These are phyloP conservation scores for Drosophila sp. DNA, from an alignment of 1,140 invertebrate species.

Conservation along the genomic window DNA sequence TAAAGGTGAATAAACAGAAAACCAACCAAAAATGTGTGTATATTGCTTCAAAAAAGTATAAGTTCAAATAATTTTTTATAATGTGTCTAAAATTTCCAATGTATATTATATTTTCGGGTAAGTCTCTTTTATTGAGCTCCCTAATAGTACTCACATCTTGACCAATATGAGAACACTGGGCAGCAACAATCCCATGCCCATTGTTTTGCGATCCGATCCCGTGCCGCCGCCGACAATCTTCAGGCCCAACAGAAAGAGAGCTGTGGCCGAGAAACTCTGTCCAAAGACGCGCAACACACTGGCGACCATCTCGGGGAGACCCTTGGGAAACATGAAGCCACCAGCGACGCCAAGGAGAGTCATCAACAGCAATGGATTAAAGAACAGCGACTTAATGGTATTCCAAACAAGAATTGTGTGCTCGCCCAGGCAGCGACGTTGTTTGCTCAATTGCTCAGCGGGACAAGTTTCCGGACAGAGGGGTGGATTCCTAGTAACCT, in stretches of 20 bases:
- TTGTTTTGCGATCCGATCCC: constrained; percentile 85
- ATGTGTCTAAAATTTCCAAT: too few relatives aligned
- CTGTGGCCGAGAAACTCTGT: constrained; percentile 95
- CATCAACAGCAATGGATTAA: constrained; percentile 97
- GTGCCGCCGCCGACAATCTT: constrained; percentile 96
- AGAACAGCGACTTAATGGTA: constrained; percentile 89
- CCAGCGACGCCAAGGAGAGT: constrained; percentile 95
- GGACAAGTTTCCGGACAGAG: constrained; percentile 77
- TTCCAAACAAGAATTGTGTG: constrained; percentile 84
- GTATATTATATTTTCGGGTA: too few relatives aligned
- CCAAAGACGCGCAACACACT: constrained; percentile 92
- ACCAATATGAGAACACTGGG: constrained; percentile 94
- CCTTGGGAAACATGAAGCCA: constrained; percentile 92
- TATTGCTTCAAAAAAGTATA: too few relatives aligned
- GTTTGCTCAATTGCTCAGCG: constrained; percentile 72
- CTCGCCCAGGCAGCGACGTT: constrained; percentile 67
- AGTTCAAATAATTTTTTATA: too few relatives aligned
- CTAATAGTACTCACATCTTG: constrained; percentile 89
- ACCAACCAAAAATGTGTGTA: too few relatives aligned
- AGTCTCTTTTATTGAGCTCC: too few relatives aligned
- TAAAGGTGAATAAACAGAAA: too few relatives aligned
- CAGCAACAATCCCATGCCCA: constrained; percentile 86
- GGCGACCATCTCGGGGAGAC: constrained; percentile 90
- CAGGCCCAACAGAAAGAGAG: constrained; percentile 95
- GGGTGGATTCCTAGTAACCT: constrained; percentile 65